Evolutionary conservation across 2,888 invertebrate species (phyloP), one percentile per base, ranked within the genome.

Genomic region (Ectemnius continuus): DNA sequence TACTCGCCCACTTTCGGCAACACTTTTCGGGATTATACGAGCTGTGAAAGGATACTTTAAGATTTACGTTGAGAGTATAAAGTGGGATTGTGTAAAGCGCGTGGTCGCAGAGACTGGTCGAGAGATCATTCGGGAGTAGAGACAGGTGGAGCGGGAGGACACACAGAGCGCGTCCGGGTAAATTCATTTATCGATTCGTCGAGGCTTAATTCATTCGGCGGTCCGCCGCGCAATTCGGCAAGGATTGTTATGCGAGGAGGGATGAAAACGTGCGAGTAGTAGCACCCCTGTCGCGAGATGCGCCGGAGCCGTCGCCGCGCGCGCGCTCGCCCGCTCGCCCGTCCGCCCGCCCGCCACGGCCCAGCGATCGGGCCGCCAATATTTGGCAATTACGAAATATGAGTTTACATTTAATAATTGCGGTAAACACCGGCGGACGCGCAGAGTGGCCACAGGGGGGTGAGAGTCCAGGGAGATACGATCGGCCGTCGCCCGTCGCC

Each of bases 371-470:
- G 84, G 86, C 87, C 84, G 85, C 86, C 89, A 89, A 89, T 90
- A 89, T 90, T 90, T 90, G 88, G 86, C 88, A 89, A 89, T 90
- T 90, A 89, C 87, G 87, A 89, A 89, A 88, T 89, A 89, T 89
- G 89, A 90, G 88, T 89, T 89, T 89, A 89, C 89, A 89, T 90
- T 90, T 89, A 89, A 90, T 90, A 90, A 90, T 90, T 89, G 89
- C 86, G 89, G 90, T 89, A 90, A 90, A 89, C 88, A 90, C 84
- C 84, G 84, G 85, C 82, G 86, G 83, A 85, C 84, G 86, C 82
- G 86, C 84, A 81, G 82, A 86, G 85, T 86, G 87, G 84, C 85
- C 84, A 85, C 81, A 84, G 80, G 80, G 78, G 79, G 81, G 36
- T 36, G 36, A 60, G 78, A 74, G 73, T 69, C 71, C 75, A 67